Conservation (phyloP, 2,113 vertebrate genomes). For the Cyprinodon tularosa region DNA sequence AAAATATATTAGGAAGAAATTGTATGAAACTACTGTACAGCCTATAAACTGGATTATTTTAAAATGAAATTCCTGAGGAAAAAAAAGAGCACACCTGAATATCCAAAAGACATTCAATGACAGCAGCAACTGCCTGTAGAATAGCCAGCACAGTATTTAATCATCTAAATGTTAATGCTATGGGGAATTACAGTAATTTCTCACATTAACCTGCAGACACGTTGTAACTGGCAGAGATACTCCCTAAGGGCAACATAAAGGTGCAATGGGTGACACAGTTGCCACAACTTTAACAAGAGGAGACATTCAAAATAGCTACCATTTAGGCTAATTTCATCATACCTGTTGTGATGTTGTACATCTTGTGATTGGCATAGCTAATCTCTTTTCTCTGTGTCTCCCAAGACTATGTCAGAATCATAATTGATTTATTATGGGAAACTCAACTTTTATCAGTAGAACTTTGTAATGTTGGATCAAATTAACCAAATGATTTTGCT, state of each 20-base stretch:
- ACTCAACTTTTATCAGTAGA: background rate
- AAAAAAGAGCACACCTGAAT: background rate
- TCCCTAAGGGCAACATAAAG: slow-evolving; percentile 6
- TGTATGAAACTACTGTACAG: background rate
- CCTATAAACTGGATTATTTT: background rate
- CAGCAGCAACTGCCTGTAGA: background rate
- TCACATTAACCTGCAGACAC: slow-evolving; percentile 17
- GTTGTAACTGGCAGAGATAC: slow-evolving; percentile 18
- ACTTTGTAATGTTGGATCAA: background rate
- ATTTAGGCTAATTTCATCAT: background rate
- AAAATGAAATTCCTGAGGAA: background rate
- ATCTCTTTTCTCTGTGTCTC: background rate
- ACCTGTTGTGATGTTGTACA: background rate
- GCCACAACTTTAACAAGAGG: background rate
- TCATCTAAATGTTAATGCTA: slow-evolving; percentile 23
- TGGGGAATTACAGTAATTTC: background rate
- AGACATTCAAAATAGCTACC: background rate
- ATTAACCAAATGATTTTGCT: background rate
- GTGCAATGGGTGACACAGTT: slow-evolving; percentile 6
- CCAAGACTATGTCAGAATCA: background rate
- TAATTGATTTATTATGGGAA: background rate
- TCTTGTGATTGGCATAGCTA: background rate
- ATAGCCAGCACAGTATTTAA: background rate
- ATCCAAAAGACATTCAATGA: background rate
- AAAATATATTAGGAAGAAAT: background rate